Percentiles rank a stretch among this genome's conserved stretches.
Conservation (phyloP, 2,888 invertebrate species). For the Aleiodes leptofemur region DNA sequence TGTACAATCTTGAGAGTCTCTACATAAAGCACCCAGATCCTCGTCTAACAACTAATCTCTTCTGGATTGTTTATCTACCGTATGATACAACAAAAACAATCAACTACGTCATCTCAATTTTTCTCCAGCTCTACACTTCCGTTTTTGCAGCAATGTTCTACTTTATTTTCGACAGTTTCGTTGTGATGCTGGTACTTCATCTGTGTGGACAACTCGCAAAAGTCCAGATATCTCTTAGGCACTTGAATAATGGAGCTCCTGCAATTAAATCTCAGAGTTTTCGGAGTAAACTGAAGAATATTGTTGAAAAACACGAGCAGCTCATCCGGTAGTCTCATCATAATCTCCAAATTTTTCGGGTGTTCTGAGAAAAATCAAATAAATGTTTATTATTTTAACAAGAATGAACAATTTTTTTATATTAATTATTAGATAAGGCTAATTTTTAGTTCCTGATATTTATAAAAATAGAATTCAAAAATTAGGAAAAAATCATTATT, state of each 20-base stretch:
- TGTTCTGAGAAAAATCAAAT: too few species aligned
- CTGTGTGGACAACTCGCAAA: conserved; percentile 33
- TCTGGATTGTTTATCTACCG: conserved; percentile 45
- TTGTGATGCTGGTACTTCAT: conserved; percentile 40
- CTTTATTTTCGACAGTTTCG: conserved; percentile 24
- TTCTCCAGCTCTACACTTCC: background rate
- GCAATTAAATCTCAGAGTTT: background rate
- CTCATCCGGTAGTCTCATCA: conserved; percentile 43
- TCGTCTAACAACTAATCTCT: conserved; percentile 33
- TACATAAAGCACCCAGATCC: conserved; percentile 34
- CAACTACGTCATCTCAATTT: conserved; percentile 7
- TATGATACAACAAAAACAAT: conserved; percentile 29
- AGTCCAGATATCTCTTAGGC: conserved; percentile 17
- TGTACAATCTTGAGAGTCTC: conserved; percentile 7
- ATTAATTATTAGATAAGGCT: too few species aligned
- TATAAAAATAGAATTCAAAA: too few species aligned
- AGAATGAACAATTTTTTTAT: too few species aligned
- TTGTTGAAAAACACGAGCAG: conserved; percentile 55
- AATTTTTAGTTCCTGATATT: too few species aligned
- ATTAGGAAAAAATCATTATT: too few species aligned
- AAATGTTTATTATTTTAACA: too few species aligned
- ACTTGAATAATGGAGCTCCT: background rate
- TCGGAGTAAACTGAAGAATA: conserved; percentile 44
- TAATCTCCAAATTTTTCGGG: background rate
- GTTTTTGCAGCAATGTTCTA: background rate